Evolutionary conservation across 2,113 vertebrate species (phyloP).

Genomic region (Phaethon lepturus): DNA sequence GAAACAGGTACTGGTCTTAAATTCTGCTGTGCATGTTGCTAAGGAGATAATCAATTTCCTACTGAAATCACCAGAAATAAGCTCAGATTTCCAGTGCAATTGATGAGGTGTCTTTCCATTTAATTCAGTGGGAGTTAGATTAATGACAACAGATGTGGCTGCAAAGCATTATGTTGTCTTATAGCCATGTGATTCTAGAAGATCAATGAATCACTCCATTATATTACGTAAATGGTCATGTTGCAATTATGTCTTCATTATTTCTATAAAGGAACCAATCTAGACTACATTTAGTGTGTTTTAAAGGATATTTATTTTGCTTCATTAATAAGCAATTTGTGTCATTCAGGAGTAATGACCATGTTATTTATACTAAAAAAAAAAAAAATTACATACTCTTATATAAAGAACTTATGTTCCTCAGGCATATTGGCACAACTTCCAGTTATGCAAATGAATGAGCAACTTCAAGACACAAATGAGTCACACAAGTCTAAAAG

Average conservation of each 20-base stretch:
- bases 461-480: slow-evolving; percentile 48
- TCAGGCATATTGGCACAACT: neutral
- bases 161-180: neutral
- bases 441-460: slow-evolving; percentile 54
- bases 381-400: neutral
- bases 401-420: neutral
- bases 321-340: neutral
- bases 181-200: neutral
- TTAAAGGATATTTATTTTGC: neutral
- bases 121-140: neutral
- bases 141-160: neutral
- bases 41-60: neutral
- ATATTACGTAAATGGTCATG: neutral
- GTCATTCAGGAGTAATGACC: neutral
- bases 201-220: neutral
- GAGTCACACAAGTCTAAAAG: slow-evolving; percentile 6
- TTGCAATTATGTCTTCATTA: neutral
- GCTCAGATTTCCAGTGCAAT: neutral
- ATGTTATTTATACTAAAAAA: neutral
- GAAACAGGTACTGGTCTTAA: neutral
- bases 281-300: neutral
- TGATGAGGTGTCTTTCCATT: neutral
- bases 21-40: neutral
- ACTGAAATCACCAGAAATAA: neutral
- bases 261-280: neutral